Evolutionary conservation across 2,113 vertebrate species (phyloP).

Genomic region (Lampris incognitus): DNA sequence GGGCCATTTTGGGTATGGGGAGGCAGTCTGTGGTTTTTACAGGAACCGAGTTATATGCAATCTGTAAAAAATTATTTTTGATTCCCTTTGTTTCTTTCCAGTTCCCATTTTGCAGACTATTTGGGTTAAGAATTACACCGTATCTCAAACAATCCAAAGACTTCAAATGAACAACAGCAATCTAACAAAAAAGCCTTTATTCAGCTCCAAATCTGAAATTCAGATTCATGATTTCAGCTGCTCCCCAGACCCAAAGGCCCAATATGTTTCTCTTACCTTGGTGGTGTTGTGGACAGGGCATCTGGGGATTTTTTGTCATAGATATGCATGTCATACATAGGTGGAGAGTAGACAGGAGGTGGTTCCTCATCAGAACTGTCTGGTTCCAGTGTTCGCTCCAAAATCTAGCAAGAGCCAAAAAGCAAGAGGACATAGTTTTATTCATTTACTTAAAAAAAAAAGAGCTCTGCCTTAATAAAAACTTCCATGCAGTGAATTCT

Average conservation of each 20-base stretch:
- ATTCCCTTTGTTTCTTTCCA: too few species aligned
- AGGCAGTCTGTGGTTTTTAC: slow-evolving; percentile 20
- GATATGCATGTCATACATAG: slow-evolving; percentile 89
- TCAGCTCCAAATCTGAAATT: neutral
- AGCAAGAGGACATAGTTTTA: neutral
- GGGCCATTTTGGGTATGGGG: neutral
- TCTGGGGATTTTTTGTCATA: slow-evolving; percentile 86
- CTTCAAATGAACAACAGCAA: too few species aligned
- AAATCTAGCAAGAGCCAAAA: slow-evolving; percentile 80
- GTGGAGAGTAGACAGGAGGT: slow-evolving; percentile 94
- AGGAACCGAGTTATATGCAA: too few species aligned
- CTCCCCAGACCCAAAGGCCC: neutral
- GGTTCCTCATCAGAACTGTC: slow-evolving; percentile 98
- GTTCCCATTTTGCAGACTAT: too few species aligned
- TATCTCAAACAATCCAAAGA: too few species aligned
- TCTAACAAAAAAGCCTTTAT: too few species aligned
- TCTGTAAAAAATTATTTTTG: too few species aligned
- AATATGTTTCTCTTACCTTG: slow-evolving; percentile 79
- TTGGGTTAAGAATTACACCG: too few species aligned
- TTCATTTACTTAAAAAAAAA: neutral
- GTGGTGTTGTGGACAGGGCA: slow-evolving; percentile 86
- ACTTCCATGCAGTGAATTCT: too few species aligned
- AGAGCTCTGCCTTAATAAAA: too few species aligned
- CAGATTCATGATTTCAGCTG: neutral
- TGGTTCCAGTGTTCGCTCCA: slow-evolving; percentile 94